phyloP scores from a whole-genome alignment of 1,140 invertebrate genomes.

The Bombus superbus region DNA sequence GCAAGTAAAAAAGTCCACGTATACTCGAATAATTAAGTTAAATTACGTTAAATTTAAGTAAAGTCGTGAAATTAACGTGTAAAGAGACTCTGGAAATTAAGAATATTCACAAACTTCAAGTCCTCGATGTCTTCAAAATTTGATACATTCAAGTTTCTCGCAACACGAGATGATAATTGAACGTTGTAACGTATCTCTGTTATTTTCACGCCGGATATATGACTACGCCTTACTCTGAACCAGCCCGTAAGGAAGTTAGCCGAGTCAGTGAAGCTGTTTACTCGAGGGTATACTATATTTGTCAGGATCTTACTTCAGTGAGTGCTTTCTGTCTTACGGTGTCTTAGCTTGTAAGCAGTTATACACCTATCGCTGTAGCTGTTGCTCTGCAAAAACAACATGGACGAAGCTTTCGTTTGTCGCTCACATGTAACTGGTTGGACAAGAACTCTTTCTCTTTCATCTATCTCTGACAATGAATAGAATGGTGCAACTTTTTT shows the following conservation, averaged over 20 bases:
- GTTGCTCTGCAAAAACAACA: neutral
- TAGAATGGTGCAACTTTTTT: no score
- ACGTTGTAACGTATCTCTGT: neutral
- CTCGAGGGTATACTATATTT: conserved; percentile 5
- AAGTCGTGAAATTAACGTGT: neutral
- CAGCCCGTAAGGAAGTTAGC: neutral
- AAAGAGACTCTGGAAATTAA: neutral
- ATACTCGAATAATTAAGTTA: neutral
- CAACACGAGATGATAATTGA: neutral
- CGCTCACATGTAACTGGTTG: neutral
- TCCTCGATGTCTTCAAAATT: neutral
- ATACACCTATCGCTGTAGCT: neutral
- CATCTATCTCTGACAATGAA: no score
- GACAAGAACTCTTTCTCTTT: neutral
- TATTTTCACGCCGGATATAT: neutral
- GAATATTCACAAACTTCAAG: neutral
- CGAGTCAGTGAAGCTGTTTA: neutral
- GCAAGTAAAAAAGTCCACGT: neutral
- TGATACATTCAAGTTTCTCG: neutral
- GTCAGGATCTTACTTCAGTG: neutral
- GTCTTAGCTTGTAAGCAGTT: neutral
- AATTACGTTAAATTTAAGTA: no score
- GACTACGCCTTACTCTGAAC: neutral
- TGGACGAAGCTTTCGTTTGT: neutral
- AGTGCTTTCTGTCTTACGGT: neutral